Evolutionary conservation across 2,797 vertebrate species (phyloP).

Genomic region (Melanotaenia trifasciata): DNA sequence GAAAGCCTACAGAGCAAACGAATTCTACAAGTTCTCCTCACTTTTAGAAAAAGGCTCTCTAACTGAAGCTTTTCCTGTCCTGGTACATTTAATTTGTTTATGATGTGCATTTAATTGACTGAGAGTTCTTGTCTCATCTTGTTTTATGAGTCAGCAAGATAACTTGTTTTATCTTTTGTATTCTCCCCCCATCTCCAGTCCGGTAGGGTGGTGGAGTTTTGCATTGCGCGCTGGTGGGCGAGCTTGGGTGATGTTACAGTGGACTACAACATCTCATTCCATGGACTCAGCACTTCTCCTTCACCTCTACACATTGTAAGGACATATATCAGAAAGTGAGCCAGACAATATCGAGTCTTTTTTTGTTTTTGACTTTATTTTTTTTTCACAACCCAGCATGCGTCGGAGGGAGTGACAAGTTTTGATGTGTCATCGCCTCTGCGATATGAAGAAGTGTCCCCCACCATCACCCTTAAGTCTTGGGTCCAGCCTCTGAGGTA

Average conservation of each 20-base stretch:
- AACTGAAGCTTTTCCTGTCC: slow-evolving; percentile 94
- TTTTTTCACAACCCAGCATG: slow-evolving; percentile 83
- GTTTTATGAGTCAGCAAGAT: background rate
- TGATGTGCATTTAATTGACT: background rate
- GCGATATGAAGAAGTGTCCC: slow-evolving; percentile 95
- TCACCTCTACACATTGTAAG: slow-evolving; percentile 95
- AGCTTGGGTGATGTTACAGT: slow-evolving; percentile 95
- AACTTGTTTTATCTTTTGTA: background rate
- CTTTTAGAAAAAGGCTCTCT: slow-evolving; percentile 93
- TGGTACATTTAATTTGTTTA: slow-evolving; percentile 78
- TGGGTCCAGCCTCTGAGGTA: slow-evolving; percentile 98
- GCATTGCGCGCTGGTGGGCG: slow-evolving; percentile 98
- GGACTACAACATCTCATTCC: slow-evolving; percentile 94
- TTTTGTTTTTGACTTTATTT: slow-evolving; percentile 9
- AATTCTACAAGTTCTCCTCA: slow-evolving; percentile 98
- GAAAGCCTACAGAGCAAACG: slow-evolving; percentile 94
- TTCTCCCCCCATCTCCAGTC: slow-evolving; percentile 76
- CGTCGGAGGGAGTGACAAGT: slow-evolving; percentile 93
- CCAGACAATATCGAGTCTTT: background rate
- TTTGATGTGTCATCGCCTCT: slow-evolving; percentile 93
- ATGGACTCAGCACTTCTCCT: slow-evolving; percentile 89
- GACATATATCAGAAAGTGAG: slow-evolving; percentile 22
- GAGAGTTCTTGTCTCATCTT: background rate
- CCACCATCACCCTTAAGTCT: slow-evolving; percentile 93
- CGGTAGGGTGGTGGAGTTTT: slow-evolving; percentile 93